Evolutionary conservation across 2,888 invertebrate genomes (phyloP).

Genomic region (Helleia helle): DNA sequence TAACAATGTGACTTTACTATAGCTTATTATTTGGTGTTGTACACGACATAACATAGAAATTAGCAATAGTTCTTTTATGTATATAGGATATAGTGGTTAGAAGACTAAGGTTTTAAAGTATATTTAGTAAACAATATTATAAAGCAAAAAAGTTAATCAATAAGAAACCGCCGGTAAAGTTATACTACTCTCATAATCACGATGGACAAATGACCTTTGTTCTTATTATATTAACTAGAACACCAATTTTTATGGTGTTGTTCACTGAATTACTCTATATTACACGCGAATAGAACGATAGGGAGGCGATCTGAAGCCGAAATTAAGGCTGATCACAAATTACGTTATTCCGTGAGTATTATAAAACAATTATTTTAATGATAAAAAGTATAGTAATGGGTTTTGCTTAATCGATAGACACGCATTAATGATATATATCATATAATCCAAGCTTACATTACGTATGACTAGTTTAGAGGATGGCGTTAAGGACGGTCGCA

Average conservation of each 20-base stretch:
- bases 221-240: slow-evolving; percentile 46
- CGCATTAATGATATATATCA: slow-evolving; percentile 39
- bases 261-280: slow-evolving; percentile 56
- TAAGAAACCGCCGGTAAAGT: slow-evolving; percentile 17
- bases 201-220: slow-evolving; percentile 41
- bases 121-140: no score
- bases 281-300: slow-evolving; percentile 42
- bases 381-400: slow-evolving; percentile 25
- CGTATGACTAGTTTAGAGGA: slow-evolving; percentile 72
- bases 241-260: slow-evolving; percentile 53
- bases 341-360: slow-evolving; percentile 22
- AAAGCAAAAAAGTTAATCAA: no score
- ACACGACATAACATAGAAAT: no score
- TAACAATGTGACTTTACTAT: no score
- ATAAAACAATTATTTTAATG: slow-evolving; percentile 28
- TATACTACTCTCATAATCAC: slow-evolving; percentile 49
- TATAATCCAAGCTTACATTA: slow-evolving; percentile 50
- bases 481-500: slow-evolving; percentile 72
- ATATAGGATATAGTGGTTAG: no score
- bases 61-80: no score
- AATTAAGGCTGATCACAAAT: slow-evolving; percentile 37
- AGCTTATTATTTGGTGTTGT: no score
- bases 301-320: slow-evolving; percentile 35
- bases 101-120: no score
- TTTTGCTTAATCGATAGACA: slow-evolving; percentile 33